Evolutionary conservation across 2,888 invertebrate species (phyloP), one percentile per base, ranked within the genome.

Genomic region (Callosobruchus maculatus): DNA sequence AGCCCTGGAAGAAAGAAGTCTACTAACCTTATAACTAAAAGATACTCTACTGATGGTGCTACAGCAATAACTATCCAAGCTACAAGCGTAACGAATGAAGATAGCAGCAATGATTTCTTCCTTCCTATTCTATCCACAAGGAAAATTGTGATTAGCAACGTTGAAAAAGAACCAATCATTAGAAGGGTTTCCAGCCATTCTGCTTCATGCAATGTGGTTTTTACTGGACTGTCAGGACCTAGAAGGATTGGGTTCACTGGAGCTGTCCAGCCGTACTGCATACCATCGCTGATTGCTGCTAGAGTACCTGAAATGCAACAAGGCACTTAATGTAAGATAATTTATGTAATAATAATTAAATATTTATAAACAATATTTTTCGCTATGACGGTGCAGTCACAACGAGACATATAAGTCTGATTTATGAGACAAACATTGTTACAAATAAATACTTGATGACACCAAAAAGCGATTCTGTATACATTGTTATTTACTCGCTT

Each of bases 241-340:
- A 83, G 77, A 20, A 87, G 81, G 3, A 85, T 79, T 0, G 85
- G 86, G 20, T 85, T 82, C 20, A 85, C 81, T 5, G 87, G 87
- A 2, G 87, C 84, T 21, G 87, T 85, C 87, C 87, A 87, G 20
- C 85, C 86, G 71, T 87, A 87, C 77, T 86, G 85, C 85, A 87
- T 87, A 67, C 87, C 87, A 83, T 87, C 87, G 26, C 86, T 85
- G 69, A 87, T 83, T 21, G 85, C 86, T 70, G 85, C 84, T 26
- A 87, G 74, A 2, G 86, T 86, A 75, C 84, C 87, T 87, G 80
- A 67, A 85, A 85, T n/a, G n/a, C n/a, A n/a, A n/a, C n/a, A n/a
- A n/a, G n/a, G n/a, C n/a, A n/a, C n/a, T n/a, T n/a, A n/a, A n/a
- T n/a, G n/a, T n/a, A n/a, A n/a, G n/a, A n/a, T n/a, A n/a, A n/a